Percentiles rank a stretch among this genome's conserved stretches.
Evolutionary conservation across 2,888 invertebrate species (phyloP).

Genomic region (Tromatobia lineatoria): DNA sequence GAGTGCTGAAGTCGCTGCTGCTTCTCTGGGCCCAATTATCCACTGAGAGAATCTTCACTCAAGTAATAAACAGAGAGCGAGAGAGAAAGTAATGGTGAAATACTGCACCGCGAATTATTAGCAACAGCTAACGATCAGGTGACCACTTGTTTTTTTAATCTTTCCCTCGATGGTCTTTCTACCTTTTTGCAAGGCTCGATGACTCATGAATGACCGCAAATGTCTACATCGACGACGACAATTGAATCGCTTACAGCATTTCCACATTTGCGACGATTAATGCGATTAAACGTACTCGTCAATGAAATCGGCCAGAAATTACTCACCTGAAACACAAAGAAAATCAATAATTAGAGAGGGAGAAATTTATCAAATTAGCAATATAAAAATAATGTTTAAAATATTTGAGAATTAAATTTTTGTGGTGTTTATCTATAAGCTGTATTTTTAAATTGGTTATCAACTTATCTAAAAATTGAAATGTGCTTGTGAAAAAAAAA

Average conservation of each 20-base stretch:
- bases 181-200: conserved; percentile 21
- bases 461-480: too few species aligned
- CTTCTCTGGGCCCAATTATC: conserved; percentile 13
- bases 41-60: conserved; percentile 2
- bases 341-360: background rate
- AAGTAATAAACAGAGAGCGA: conserved; percentile 9
- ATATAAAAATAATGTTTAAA: too few species aligned
- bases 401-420: too few species aligned
- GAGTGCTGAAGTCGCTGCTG: conserved; percentile 1
- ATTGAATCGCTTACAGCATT: background rate
- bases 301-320: background rate
- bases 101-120: background rate
- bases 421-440: too few species aligned
- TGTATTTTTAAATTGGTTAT: too few species aligned
- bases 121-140: background rate
- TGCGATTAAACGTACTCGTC: too few species aligned
- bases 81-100: background rate
- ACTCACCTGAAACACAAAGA: conserved; percentile 22
- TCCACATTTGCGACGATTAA: too few species aligned
- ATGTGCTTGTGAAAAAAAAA: too few species aligned
- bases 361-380: background rate
- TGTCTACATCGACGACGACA: background rate
- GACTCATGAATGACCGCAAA: conserved; percentile 18
- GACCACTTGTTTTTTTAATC: conserved; percentile 5
- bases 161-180: background rate